Percentiles rank a stretch among this genome's conserved stretches.
phyloP scores from a whole-genome alignment of 1,140 invertebrate species.

The Drosophila nigrodunni region DNA sequence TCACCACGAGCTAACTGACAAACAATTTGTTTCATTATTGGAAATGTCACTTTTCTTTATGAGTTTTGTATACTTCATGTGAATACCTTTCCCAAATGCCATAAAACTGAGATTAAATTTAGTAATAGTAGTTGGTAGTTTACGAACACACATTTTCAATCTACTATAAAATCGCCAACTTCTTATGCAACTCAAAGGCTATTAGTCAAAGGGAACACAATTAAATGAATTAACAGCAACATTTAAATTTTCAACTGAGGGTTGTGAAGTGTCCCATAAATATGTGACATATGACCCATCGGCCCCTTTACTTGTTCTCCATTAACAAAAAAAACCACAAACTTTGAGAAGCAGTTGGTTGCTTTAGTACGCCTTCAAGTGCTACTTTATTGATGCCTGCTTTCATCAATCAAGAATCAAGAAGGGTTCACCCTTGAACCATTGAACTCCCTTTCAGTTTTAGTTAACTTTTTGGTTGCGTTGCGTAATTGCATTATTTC shows the following conservation, averaged over 20 bases:
- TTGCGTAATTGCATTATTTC: slow-evolving; percentile 73
- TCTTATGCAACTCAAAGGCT: slow-evolving; percentile 8
- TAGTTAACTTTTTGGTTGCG: slow-evolving; percentile 33
- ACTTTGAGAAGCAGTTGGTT: slow-evolving; percentile 46
- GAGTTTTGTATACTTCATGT: too few relatives aligned
- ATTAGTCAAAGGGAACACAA: slow-evolving; percentile 57
- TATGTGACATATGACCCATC: slow-evolving; percentile 36
- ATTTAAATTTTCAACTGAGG: slow-evolving; percentile 58
- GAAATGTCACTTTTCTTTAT: too few relatives aligned
- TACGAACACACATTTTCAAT: slow-evolving; percentile 36
- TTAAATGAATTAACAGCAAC: slow-evolving; percentile 75
- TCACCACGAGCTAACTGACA: too few relatives aligned
- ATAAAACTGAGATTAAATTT: too few relatives aligned
- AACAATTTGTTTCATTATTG: too few relatives aligned
- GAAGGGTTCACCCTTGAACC: slow-evolving; percentile 48
- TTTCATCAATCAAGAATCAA: slow-evolving; percentile 70
- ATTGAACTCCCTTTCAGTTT: slow-evolving; percentile 56
- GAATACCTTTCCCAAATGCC: too few relatives aligned
- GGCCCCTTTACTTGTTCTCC: slow-evolving; percentile 65
- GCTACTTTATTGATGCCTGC: slow-evolving; percentile 49
- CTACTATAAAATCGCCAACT: slow-evolving; percentile 23
- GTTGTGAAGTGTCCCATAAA: slow-evolving; percentile 24
- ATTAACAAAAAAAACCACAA: slow-evolving; percentile 75
- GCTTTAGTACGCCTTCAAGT: slow-evolving; percentile 28
- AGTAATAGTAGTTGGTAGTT: not conserved